These are phyloP conservation scores for Thalpophila matura DNA, from an alignment of 2,888 invertebrate genomes.

Conservation along the genomic window DNA sequence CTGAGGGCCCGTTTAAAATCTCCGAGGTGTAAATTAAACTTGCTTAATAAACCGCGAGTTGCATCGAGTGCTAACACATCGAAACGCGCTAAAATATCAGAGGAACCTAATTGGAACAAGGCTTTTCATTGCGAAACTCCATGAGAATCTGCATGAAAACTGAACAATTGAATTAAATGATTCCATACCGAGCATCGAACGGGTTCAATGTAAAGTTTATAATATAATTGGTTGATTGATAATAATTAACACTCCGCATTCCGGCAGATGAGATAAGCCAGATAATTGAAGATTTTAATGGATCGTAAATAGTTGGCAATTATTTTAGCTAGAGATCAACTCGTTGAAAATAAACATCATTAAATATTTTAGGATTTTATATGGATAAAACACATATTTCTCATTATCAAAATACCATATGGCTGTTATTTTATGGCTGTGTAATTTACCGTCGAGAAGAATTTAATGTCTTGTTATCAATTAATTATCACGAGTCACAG, in stretches of 20 bases:
- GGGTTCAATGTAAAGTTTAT: constrained; percentile 60
- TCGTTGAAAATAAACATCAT: constrained; percentile 25
- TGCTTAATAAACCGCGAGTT: constrained; percentile 72
- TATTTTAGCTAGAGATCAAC: constrained; percentile 32
- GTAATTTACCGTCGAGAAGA: constrained; percentile 27
- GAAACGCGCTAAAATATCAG: constrained; percentile 81
- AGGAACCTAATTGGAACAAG: constrained; percentile 84
- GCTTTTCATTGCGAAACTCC: constrained; percentile 81
- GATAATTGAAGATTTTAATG: constrained; percentile 51
- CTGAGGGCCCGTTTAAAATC: constrained; percentile 45
- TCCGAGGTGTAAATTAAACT: constrained; percentile 65
- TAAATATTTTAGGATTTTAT: constrained; percentile 16
- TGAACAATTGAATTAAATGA: constrained; percentile 77
- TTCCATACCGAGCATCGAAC: constrained; percentile 49
- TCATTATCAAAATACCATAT: constrained; percentile 14
- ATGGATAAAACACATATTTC: neutral
- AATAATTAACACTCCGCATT: constrained; percentile 52
- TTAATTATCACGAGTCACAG: constrained; percentile 49
- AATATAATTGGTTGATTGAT: constrained; percentile 58
- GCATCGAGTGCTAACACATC: constrained; percentile 74
- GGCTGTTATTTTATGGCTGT: constrained; percentile 34
- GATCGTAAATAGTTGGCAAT: constrained; percentile 42
- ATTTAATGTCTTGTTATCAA: constrained; percentile 40
- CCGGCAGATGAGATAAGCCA: constrained; percentile 35
- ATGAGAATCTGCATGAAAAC: constrained; percentile 74